Base-by-base conservation (phyloP, 2,888 invertebrate species). In the Marasmarcha lunaedactyla region DNA sequence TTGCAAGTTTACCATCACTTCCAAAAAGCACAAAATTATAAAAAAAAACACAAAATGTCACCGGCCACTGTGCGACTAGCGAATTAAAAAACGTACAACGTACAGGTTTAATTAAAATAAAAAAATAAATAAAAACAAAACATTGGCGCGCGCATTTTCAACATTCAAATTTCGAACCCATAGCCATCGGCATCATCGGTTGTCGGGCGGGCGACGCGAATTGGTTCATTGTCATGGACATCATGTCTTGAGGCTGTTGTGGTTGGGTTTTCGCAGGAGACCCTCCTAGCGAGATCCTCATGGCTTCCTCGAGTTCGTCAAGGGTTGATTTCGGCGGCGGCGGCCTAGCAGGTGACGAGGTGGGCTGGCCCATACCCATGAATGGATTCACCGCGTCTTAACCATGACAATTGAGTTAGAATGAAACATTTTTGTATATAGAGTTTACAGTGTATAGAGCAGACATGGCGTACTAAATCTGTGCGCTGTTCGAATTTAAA, bases 271-370 rank as follows among this genome's bases (percentile, higher is more conserved):
- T 73, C 39, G 78, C 74, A 37, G 88, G 88, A 39, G 88, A 88
- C 43, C 88, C 87, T 37, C 89, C 89, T 55, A 90, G 84, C 37
- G 88, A 88, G 85, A 88, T 87, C 42, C 88, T 81, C 76, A 90
- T 89, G 41, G 85, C 88, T 57, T 89, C 88, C 57, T 89, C 89
- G 48, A 90, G 84, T 55, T 89, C 89, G 58, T 89, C 89, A 64
- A 89, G 86, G 26, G 89, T 89, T 51, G 87, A 88, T 56, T 88
- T 89, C 40, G 81, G 79, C 45, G 76, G 71, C 38, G 68, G 64
- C 45, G 72, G 49, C 20, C 84, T 81, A 41, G 81, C 85, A 37
- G 86, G 85, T 66, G 78, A 86, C 45, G 67, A 78, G 56, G 66
- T 67, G 56, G 63, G 77, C 56, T 78, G 73, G 67, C 84, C 84